Conservation (phyloP, 2,888 invertebrate genomes). For the Calameuta idolon region DNA sequence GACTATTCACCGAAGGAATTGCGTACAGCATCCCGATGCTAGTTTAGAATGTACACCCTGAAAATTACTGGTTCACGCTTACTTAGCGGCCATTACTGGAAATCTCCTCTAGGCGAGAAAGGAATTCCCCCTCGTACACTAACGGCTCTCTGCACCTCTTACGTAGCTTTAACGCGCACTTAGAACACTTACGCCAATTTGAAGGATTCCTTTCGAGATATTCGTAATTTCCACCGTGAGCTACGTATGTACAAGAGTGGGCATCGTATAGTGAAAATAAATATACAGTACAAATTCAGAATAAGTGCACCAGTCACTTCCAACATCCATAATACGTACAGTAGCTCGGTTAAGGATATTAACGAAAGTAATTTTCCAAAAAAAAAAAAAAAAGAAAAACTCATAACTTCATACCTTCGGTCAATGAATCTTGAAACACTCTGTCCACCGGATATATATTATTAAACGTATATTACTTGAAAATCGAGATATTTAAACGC, state of each 20-base stretch:
- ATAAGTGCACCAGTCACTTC: not conserved
- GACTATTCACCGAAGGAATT: not conserved
- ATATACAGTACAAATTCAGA: not conserved
- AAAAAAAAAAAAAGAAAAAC: not conserved
- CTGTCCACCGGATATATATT: too few relatives aligned
- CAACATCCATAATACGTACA: not conserved
- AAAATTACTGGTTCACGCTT: conserved; percentile 21
- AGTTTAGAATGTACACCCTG: conserved; percentile 1
- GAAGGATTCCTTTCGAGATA: not conserved
- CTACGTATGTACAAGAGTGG: not conserved
- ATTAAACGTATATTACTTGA: not conserved
- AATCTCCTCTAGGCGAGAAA: conserved; percentile 20
- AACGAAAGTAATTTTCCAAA: not conserved
- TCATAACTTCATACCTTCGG: not conserved
- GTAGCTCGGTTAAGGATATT: not conserved
- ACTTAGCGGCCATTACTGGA: conserved; percentile 20
- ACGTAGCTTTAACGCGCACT: not conserved
- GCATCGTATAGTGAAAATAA: not conserved
- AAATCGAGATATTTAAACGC: not conserved
- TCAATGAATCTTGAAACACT: not conserved
- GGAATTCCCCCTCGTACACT: conserved; percentile 9
- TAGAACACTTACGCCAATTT: not conserved
- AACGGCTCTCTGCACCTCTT: not conserved
- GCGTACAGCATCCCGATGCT: not conserved
- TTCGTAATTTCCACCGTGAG: not conserved